Evolutionary conservation across 23 tunicate species (phyloP), one percentile per base, ranked within the genome.

Genomic region (Trididemnum nubilum): DNA sequence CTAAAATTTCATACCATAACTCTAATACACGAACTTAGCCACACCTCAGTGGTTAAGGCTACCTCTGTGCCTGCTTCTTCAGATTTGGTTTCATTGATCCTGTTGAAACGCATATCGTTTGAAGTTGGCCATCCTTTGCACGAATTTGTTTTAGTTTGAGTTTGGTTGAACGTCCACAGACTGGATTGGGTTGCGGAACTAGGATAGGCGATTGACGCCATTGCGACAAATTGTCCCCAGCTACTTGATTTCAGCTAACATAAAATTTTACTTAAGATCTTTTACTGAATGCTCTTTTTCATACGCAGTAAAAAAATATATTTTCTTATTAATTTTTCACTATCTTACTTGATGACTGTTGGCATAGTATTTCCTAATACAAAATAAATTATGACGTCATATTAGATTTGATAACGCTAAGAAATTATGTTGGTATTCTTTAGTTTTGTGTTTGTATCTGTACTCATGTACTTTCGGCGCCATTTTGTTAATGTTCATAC

Each of bases 141-240:
- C 5, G 74, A 4, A 33, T 37, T 33, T 5, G 37, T 32, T 15
- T 7, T 38, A 31, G 37, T 33, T 33, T 67, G 74, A 9, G 19
- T 67, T 67, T 31, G 7, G 38, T 31, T 32, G 25, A 26, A 77
- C 2, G 67, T 7, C 85, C 85, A 81, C 35, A 81, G 22, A 18
- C 37, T 65, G 2, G 73, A 37, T 24, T 23, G 21, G 23, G 77
- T 28, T 12, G 36, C 59, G 1, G 85, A 39, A 26, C 37, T 35
- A 27, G 85, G 85, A 69, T 31, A 67, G 5, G 85, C 77, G 58
- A 77, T 67, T 28, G 85, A 81, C 29, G 85, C 65, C 85, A 81
- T 81, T 35, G 64, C 73, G 39, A 5, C n/a, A 12, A 15, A 26
- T 61, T 61, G n/a, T n/a, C n/a, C n/a, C n/a, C n/a, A n/a, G n/a